Conservation (phyloP, 2,888 invertebrate genomes). For the Drosophila formosana region DNA sequence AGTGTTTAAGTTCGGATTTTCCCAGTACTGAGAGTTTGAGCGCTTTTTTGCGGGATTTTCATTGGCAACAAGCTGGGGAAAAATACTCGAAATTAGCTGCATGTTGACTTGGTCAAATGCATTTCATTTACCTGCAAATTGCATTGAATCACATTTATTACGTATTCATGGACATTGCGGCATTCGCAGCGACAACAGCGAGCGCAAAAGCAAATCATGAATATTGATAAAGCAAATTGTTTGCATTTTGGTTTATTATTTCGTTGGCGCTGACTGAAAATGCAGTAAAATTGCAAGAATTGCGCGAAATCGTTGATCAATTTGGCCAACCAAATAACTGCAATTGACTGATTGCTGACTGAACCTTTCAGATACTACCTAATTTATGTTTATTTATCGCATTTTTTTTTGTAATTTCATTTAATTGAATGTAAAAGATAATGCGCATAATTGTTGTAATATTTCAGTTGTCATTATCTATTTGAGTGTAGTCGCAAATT, state of each 20-base stretch:
- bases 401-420: background rate
- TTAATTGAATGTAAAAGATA: no score
- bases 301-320: slow-evolving; percentile 14
- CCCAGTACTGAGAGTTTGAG: slow-evolving; percentile 5
- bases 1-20: slow-evolving; percentile 1
- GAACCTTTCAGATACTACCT: background rate
- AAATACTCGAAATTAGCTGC: slow-evolving; percentile 47
- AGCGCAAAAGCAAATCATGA: slow-evolving; percentile 57
- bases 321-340: background rate
- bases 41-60: background rate
- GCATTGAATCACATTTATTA: slow-evolving; percentile 55
- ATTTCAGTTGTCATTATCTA: no score
- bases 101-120: slow-evolving; percentile 56
- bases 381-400: background rate
- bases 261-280: slow-evolving; percentile 41
- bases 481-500: background rate
- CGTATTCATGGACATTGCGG: slow-evolving; percentile 65
- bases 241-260: slow-evolving; percentile 59
- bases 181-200: slow-evolving; percentile 4
- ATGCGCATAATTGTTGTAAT: no score
- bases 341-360: background rate
- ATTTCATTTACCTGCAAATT: slow-evolving; percentile 51
- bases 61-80: slow-evolving; percentile 11
- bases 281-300: slow-evolving; percentile 30
- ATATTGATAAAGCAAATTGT: slow-evolving; percentile 75